Evolutionary conservation across 2,797 vertebrate genomes (phyloP).

Genomic region (Squalus acanthias): DNA sequence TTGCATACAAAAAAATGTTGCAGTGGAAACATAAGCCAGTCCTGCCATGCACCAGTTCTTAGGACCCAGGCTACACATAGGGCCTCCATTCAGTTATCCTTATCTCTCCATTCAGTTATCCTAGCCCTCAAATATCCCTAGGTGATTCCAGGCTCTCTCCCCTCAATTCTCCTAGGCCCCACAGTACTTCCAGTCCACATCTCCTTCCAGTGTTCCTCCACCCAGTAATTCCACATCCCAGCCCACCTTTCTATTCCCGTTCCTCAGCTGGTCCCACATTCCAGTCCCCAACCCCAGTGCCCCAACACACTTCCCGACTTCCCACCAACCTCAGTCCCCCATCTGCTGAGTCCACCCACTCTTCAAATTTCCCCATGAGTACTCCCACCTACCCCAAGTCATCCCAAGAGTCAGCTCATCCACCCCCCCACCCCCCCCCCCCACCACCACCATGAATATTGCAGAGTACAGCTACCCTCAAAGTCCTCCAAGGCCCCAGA

Average conservation of each 20-base stretch:
- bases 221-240: not conserved
- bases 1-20: too few relatives aligned
- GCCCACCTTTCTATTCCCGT: not conserved
- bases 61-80: not conserved
- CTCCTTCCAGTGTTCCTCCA: not conserved
- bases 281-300: not conserved
- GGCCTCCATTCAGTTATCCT: not conserved
- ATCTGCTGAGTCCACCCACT: not conserved
- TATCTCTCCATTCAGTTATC: too few relatives aligned
- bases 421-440: too few relatives aligned
- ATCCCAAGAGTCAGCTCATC: not conserved
- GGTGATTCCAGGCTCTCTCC: too few relatives aligned
- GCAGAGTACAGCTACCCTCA: not conserved
- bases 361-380: not conserved
- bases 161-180: too few relatives aligned
- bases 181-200: not conserved
- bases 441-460: not conserved
- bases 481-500: not conserved
- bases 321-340: not conserved
- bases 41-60: not conserved
- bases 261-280: too few relatives aligned
- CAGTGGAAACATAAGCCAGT: not conserved
- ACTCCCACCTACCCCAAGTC: not conserved
- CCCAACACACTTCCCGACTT: not conserved
- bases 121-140: too few relatives aligned